Evolutionary conservation across 2,888 invertebrate genomes (phyloP).

Genomic region (Tyria jacobaeae): DNA sequence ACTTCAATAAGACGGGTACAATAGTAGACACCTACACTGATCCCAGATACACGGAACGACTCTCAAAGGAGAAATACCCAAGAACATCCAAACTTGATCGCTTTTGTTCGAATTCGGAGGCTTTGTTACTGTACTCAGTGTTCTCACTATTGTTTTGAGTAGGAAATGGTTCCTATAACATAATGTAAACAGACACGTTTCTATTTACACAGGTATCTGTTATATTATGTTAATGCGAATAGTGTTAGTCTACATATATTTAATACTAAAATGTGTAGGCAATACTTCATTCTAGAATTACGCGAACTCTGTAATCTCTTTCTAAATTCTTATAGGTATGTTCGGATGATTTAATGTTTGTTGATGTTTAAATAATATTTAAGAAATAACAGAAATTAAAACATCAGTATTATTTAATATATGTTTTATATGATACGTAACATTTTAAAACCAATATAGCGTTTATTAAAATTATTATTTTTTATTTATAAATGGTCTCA

Average conservation of each 20-base stretch:
- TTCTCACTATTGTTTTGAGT: slow-evolving; percentile 7
- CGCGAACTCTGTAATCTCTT: neutral
- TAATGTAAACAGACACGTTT: neutral
- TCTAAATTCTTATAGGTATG: neutral
- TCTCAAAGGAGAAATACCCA: slow-evolving; percentile 25
- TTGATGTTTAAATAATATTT: no score
- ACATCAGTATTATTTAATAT: no score
- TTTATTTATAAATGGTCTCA: no score
- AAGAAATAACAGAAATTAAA: no score
- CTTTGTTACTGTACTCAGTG: slow-evolving; percentile 2
- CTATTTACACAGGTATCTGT: no score
- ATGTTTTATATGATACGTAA: no score
- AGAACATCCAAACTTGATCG: slow-evolving; percentile 27
- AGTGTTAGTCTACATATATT: neutral
- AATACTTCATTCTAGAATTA: neutral
- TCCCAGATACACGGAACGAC: slow-evolving; percentile 42
- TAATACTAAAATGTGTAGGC: neutral
- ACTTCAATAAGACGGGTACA: slow-evolving; percentile 46
- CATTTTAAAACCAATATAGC: no score
- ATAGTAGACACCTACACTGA: slow-evolving; percentile 34
- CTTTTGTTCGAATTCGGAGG: slow-evolving; percentile 23
- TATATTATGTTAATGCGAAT: no score
- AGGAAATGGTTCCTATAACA: neutral
- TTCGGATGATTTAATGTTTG: no score
- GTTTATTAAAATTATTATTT: no score